These are phyloP conservation scores for Yponomeuta sedellus DNA, from an alignment of 2,888 invertebrate species.

Conservation along the genomic window DNA sequence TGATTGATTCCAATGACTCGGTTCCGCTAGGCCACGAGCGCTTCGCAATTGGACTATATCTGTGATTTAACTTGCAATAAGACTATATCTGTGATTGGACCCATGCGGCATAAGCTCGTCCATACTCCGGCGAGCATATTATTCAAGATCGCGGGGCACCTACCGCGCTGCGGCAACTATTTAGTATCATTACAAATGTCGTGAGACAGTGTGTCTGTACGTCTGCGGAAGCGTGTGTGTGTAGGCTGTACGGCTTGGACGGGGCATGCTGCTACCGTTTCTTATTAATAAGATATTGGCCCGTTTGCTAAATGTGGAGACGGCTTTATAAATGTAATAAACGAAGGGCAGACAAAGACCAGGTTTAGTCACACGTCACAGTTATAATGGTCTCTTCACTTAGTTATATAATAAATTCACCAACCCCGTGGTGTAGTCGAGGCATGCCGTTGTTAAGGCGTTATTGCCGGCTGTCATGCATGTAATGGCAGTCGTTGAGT, in stretches of 20 bases:
- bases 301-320: slow-evolving; percentile 31
- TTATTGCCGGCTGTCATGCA: too few species aligned
- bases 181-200: slow-evolving; percentile 76
- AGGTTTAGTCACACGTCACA: too few species aligned
- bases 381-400: too few species aligned
- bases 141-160: slow-evolving; percentile 60
- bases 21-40: too few species aligned
- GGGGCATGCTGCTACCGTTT: slow-evolving; percentile 51
- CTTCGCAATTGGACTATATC: too few species aligned
- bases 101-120: slow-evolving; percentile 30
- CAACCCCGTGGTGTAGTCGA: too few species aligned
- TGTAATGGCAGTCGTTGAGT: too few species aligned
- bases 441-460: too few species aligned
- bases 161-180: slow-evolving; percentile 50
- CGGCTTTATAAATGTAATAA: slow-evolving; percentile 29
- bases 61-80: too few species aligned
- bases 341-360: neutral
- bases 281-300: slow-evolving; percentile 43
- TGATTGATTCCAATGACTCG: too few species aligned
- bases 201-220: slow-evolving; percentile 48
- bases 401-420: too few species aligned
- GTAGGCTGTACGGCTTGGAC: slow-evolving; percentile 20
- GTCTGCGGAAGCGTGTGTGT: slow-evolving; percentile 35
- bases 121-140: slow-evolving; percentile 52
- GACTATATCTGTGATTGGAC: too few species aligned